Percentiles rank a stretch among this genome's conserved stretches.
Conservation (phyloP, 2,113 vertebrate species). For the Grallaria varia region DNA sequence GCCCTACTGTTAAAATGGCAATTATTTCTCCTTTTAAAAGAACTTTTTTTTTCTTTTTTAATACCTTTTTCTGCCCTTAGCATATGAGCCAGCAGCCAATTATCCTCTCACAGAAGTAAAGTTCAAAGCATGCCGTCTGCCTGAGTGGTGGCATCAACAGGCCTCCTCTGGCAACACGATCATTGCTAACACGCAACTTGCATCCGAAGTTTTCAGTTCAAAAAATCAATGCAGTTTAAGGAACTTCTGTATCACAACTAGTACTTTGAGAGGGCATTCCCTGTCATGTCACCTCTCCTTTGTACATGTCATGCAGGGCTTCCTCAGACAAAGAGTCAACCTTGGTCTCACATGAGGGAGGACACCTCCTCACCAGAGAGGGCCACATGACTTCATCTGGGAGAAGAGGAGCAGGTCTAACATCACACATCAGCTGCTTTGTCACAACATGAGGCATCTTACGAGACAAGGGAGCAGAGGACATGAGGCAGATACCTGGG, state of each 20-base stretch:
- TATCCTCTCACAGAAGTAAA: background rate
- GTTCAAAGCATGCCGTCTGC: accelerated
- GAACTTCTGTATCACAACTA: background rate
- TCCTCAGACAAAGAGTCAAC: background rate
- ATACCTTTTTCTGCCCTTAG: background rate
- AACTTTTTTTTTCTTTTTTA: background rate
- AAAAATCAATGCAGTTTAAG: background rate
- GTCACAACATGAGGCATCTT: background rate
- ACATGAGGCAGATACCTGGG: background rate
- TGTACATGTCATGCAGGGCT: background rate
- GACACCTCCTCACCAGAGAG: background rate
- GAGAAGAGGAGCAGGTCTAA: background rate
- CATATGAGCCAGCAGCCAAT: background rate
- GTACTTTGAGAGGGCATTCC: background rate
- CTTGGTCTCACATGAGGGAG: background rate
- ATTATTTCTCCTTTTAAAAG: background rate
- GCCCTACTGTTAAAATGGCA: background rate
- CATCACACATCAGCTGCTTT: background rate
- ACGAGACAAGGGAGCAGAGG: background rate
- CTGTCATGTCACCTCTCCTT: background rate
- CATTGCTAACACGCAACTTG: background rate
- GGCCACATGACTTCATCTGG: accelerated
- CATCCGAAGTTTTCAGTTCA: background rate
- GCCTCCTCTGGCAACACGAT: background rate
- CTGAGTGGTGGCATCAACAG: background rate